Evolutionary conservation across 2,113 vertebrate genomes (phyloP).

Genomic region (Melospiza melodia): DNA sequence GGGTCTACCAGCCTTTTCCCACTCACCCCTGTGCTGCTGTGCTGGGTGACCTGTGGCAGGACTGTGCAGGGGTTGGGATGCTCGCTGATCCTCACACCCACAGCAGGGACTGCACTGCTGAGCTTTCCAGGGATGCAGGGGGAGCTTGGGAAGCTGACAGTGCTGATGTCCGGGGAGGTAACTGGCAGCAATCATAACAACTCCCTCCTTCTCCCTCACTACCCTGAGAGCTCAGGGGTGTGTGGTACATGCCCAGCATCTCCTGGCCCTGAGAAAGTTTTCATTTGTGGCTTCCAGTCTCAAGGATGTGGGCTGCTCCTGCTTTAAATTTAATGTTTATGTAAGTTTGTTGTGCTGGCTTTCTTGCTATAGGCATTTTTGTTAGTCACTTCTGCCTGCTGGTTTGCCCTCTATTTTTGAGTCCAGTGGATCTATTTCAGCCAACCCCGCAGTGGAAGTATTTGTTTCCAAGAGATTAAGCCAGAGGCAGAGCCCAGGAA

Average conservation of each 20-base stretch:
- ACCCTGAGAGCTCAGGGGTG: background rate
- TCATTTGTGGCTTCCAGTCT: background rate
- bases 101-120: background rate
- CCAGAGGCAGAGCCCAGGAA: background rate
- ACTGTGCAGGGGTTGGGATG: background rate
- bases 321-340: background rate
- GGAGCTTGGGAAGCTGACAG: background rate
- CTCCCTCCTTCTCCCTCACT: background rate
- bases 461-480: background rate
- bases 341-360: background rate
- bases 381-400: background rate
- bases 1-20: background rate
- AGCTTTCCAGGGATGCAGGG: fast-evolving
- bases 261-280: background rate
- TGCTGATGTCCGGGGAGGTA: background rate
- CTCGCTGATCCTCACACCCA: fast-evolving
- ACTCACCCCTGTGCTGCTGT: background rate
- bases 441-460: background rate
- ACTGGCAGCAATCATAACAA: background rate
- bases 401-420: background rate
- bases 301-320: background rate
- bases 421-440: background rate
- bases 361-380: background rate
- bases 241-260: background rate
- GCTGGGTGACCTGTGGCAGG: background rate